These are phyloP conservation scores for Leptonema lineaticorne DNA, from an alignment of 1,140 invertebrate species.

Conservation along the genomic window DNA sequence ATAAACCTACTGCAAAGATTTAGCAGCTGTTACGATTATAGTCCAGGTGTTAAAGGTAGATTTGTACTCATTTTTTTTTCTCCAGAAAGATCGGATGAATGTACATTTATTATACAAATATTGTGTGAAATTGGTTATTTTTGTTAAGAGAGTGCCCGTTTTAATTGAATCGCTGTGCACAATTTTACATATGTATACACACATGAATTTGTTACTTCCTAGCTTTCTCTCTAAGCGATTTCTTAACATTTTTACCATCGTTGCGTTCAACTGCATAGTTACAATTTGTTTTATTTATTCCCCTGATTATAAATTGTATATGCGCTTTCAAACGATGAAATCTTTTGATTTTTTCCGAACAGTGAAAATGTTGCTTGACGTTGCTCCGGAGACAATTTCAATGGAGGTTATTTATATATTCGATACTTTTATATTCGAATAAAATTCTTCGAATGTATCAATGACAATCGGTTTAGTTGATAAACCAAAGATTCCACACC, in stretches of 20 bases:
- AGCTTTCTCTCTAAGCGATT: constrained; percentile 1
- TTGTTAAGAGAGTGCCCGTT: neutral
- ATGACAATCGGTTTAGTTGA: no score
- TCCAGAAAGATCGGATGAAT: neutral
- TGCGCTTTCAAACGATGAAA: neutral
- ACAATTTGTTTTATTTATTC: neutral
- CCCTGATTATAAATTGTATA: neutral
- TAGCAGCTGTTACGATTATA: neutral
- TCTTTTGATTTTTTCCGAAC: neutral
- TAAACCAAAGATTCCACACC: no score
- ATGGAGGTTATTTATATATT: constrained; percentile 1
- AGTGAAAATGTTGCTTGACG: neutral
- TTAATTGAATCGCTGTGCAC: neutral
- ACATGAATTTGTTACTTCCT: constrained; percentile 9
- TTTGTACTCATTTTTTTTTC: neutral
- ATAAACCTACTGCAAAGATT: neutral
- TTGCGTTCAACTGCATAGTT: neutral
- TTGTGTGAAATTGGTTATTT: neutral
- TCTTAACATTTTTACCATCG: neutral
- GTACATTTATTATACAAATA: neutral
- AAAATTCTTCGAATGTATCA: no score
- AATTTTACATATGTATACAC: neutral
- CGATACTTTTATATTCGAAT: constrained; percentile 6
- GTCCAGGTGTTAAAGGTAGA: neutral
- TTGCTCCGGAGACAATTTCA: neutral